Evolutionary conservation across 1,140 invertebrate genomes (phyloP), one percentile per base, ranked within the genome.

Genomic region (Hylyphantes graminicola): DNA sequence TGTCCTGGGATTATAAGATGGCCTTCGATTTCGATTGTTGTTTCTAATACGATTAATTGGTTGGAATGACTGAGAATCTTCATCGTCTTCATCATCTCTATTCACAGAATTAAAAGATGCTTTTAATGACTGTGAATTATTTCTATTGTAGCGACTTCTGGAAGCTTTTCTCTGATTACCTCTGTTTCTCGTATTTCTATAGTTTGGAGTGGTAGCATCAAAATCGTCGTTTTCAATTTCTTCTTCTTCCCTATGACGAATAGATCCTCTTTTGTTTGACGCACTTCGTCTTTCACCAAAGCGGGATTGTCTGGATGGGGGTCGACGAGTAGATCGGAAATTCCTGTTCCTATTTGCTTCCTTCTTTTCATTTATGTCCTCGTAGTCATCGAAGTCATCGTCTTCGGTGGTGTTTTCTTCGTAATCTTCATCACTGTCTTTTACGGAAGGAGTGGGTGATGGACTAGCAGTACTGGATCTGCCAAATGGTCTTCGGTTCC

Each of bases 381-480:
- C 77, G 64, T 87, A 85, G 12, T 87, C 85, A 61, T 86, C 78
- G 48, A 87, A 86, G 12, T 87, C 86, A 61, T 87, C 86, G 55
- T 87, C 86, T 59, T 86, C 86, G 17, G 85, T 83, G 2, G 83
- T 82, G 48, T 85, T 81, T 70, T 85, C 86, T 50, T 86, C 81
- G 51, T 85, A 83, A 78, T 77, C 84, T 21, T 78, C 55, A 84
- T 82, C 68, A 11, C 51, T 59, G 6, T 85, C 81, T 70, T 80
- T 75, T 73, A 57, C 12, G 19, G 74, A 64, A 11, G 81, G 74
- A 10, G 95, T 96, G 12, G 95, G 94, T 2, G 95, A 96, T 87
- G 94, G 93, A 83, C 90, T 92, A n/a, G 91, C 88, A 86, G 92
- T 92, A n/a, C 92, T 90, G 21, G 91, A 92, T 87, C 93, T 94